These are phyloP conservation scores for Labeo rohita DNA, from an alignment of 2,113 vertebrate species.

Conservation along the genomic window DNA sequence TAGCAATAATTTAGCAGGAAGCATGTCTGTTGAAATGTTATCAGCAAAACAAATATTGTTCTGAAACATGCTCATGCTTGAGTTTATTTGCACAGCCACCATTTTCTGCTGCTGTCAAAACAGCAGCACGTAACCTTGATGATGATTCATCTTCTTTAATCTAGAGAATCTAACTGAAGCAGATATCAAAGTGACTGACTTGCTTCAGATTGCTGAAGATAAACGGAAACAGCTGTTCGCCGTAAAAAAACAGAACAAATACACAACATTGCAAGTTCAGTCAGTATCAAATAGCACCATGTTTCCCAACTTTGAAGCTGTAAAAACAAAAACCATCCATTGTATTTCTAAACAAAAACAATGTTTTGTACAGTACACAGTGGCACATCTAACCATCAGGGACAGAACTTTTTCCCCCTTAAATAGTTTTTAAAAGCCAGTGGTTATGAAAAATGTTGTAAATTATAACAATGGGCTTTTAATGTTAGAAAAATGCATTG, in stretches of 20 bases:
- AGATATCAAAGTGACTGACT: conserved; percentile 22
- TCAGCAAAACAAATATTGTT: conserved; percentile 3
- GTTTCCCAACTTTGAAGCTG: conserved; percentile 16
- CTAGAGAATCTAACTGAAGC: not conserved
- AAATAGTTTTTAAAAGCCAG: not conserved
- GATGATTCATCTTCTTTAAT: not conserved
- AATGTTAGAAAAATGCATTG: not conserved
- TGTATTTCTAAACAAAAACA: not conserved
- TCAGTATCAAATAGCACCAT: conserved; percentile 10
- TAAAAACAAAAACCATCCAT: conserved; percentile 18
- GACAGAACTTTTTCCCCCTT: not conserved
- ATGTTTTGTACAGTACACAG: not conserved
- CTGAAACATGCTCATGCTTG: not conserved
- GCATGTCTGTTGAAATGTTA: not conserved
- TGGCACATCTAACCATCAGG: not conserved
- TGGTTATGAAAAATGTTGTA: not conserved
- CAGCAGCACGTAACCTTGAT: not conserved
- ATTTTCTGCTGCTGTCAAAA: conserved; percentile 8
- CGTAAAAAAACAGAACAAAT: not conserved
- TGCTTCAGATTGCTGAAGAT: conserved; percentile 6
- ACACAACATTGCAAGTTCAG: not conserved
- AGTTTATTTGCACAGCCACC: not conserved
- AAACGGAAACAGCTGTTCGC: conserved; percentile 15
- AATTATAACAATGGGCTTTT: not conserved
- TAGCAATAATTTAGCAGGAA: not conserved